Percentiles rank a stretch among this genome's conserved stretches.
Evolutionary conservation across 1,140 invertebrate species (phyloP).

Genomic region (Steinernema khuongi): DNA sequence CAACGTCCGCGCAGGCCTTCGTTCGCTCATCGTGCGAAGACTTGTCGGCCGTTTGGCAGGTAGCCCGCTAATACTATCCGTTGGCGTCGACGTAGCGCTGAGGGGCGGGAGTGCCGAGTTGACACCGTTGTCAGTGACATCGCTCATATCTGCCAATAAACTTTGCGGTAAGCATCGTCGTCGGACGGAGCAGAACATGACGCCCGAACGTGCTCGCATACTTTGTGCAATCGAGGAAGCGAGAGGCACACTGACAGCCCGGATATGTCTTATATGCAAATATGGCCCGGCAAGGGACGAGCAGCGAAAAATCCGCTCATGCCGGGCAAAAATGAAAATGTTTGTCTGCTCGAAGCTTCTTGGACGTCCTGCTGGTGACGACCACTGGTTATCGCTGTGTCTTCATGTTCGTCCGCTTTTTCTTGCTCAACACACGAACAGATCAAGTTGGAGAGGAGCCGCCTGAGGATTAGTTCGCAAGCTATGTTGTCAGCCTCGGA

Average conservation of each 20-base stretch:
- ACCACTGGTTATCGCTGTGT: background rate
- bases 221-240: no score
- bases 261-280: no score
- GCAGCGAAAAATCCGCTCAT: no score
- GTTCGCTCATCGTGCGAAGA: slow-evolving; percentile 5
- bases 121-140: slow-evolving; percentile 15
- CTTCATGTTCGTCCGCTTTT: background rate
- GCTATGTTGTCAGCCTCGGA: background rate
- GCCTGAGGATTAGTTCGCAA: background rate
- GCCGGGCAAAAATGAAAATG: no score
- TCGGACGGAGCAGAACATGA: background rate
- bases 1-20: background rate
- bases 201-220: no score
- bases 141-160: slow-evolving; percentile 14
- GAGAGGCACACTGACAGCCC: no score
- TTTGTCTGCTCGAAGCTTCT: background rate
- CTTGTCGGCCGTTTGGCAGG: background rate
- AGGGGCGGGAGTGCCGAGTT: slow-evolving; percentile 10
- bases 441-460: background rate
- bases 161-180: background rate
- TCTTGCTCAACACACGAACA: background rate
- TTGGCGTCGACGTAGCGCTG: background rate
- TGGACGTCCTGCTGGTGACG: background rate
- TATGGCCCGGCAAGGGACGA: no score
- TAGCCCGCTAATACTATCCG: background rate